A percentile compares a stretch with the other conserved stretches of the same genome.
Evolutionary conservation across 1,140 invertebrate species (phyloP).

Genomic region (Venturia canescens): DNA sequence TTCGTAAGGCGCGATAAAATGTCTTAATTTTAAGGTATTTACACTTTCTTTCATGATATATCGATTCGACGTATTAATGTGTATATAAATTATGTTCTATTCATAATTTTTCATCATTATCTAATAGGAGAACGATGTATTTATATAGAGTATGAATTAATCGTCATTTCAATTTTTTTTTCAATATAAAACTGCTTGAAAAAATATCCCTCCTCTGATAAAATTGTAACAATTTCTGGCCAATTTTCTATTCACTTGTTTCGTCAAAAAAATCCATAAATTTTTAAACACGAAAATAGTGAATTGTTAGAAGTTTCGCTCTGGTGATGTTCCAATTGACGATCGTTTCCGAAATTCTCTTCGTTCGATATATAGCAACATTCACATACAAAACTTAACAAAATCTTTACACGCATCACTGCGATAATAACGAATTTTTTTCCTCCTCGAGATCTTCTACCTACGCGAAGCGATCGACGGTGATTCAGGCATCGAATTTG

Average conservation of each 20-base stretch:
- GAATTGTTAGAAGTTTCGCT: neutral
- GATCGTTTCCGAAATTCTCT: neutral
- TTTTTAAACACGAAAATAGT: neutral
- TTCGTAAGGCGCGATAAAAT: neutral
- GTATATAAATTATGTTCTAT: neutral
- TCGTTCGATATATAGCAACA: neutral
- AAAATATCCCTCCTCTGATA: too few species aligned
- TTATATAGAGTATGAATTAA: too few species aligned
- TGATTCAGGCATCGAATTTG: neutral
- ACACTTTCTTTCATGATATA: neutral
- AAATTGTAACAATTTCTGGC: too few species aligned
- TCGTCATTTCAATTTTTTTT: too few species aligned
- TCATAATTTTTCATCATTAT: neutral
- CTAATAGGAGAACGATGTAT: too few species aligned
- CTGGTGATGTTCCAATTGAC: neutral
- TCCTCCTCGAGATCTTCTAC: conserved; percentile 1
- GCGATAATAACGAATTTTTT: neutral
- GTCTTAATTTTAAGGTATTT: conserved; percentile 4
- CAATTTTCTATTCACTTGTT: too few species aligned
- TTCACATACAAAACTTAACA: conserved; percentile 33
- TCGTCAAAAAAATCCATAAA: too few species aligned
- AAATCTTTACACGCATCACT: neutral
- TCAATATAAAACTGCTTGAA: too few species aligned
- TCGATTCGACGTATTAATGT: neutral
- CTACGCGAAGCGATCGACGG: neutral